These are phyloP conservation scores for Drosophila helvetica DNA, from an alignment of 2,888 invertebrate species.

Conservation along the genomic window DNA sequence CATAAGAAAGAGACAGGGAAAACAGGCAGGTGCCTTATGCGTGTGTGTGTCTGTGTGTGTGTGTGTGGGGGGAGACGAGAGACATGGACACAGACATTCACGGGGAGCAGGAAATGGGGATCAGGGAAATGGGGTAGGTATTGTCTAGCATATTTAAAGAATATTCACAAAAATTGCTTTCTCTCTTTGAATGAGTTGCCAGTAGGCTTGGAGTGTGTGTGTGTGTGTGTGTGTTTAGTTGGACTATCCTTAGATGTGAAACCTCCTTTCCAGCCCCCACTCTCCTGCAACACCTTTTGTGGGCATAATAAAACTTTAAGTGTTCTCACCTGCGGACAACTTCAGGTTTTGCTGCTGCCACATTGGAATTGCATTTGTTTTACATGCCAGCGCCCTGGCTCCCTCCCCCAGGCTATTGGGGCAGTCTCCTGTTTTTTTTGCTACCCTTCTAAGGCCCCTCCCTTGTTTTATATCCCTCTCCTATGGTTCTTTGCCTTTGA, in stretches of 20 bases:
- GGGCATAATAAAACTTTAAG: conserved; percentile 71
- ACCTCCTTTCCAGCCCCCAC: background rate
- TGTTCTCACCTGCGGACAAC: conserved; percentile 61
- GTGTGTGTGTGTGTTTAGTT: conserved; percentile 25
- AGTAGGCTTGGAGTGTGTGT: conserved; percentile 9
- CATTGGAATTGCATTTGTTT: conserved; percentile 64
- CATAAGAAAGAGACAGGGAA: conserved; percentile 11
- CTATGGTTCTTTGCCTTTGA: conserved; percentile 39
- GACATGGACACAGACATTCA: conserved; percentile 33
- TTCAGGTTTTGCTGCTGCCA: conserved; percentile 36
- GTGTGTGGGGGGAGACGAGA: conserved; percentile 16
- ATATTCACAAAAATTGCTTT: conserved; percentile 42
- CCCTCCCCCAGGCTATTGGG: conserved; percentile 64
- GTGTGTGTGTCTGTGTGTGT: conserved; percentile 18
- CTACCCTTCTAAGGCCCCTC: background rate
- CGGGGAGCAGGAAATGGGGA: background rate
- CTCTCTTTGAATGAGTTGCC: conserved; percentile 67
- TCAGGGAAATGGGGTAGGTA: conserved; percentile 12
- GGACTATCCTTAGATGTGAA: conserved; percentile 19
- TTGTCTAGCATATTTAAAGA: conserved; percentile 54
- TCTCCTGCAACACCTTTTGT: conserved; percentile 28
- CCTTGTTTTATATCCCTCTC: conserved; percentile 5
- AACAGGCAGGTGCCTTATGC: conserved; percentile 23
- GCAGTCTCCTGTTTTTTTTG: conserved; percentile 4
- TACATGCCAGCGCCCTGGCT: conserved; percentile 50